Evolutionary conservation across 2,797 vertebrate genomes (phyloP), one percentile per base, ranked within the genome.

Genomic region (Stomatorhinus walkeri): DNA sequence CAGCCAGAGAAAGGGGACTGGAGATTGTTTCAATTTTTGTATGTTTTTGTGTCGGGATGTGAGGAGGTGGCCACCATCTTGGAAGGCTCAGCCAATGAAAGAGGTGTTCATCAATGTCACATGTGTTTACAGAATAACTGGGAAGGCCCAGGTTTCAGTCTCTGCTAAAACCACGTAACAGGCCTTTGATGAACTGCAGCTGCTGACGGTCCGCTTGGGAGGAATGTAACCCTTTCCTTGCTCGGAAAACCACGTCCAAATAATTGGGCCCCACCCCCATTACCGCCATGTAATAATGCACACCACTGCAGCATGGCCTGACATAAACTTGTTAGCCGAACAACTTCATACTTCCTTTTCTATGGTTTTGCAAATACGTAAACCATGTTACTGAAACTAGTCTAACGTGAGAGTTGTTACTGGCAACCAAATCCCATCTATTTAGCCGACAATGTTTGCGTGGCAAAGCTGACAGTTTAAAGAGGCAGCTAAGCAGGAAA

Each of bases 141-240:
- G 85, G 28, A 40, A 54, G 28, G 12, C 52, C 85, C 22, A 46
- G 24, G 52, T 12, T 32, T 43, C 36, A 32, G 28, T 87, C 32
- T 59, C 32, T 4, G 14, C 32, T 59, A 87, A 87, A 59, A 9
- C 52, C 6, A 0, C 28, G 28, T 51, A 59, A 56, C 32, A 28
- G 24, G 28, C 28, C 12, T 52, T 59, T 59, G 85, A 87, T 16
- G 24, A 59, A 59, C 16, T n/a, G 85, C 85, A 87, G 85, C 85
- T 43, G 85, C 52, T 59, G 52, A 19, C 85, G 32, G 48, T 54
- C 48, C 19, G 6, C 51, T 32, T 52, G 7, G 28, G 32, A 87
- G 52, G 85, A 87, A 87, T 43, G 51, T 87, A 59, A 87, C 85
- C 19, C 51, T 87, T 87, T 56, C 85, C 32, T 86, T 4, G 6